These are phyloP conservation scores for Theristicus caerulescens DNA, from an alignment of 2,113 vertebrate genomes.

Conservation along the genomic window DNA sequence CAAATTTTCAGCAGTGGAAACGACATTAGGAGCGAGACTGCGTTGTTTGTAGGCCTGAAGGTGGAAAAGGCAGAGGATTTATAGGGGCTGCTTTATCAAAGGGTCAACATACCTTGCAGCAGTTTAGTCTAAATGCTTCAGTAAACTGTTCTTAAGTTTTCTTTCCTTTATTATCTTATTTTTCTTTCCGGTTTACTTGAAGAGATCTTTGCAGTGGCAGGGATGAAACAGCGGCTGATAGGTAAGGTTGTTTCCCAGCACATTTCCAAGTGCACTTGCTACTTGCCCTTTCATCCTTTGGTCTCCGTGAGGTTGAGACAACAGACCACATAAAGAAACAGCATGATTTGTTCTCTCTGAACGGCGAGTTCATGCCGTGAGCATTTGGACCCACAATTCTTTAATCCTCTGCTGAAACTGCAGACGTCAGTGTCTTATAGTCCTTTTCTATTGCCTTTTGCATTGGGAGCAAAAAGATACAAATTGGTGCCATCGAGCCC, in stretches of 20 bases:
- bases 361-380: accelerated
- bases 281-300: background rate
- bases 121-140: background rate
- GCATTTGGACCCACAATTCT: background rate
- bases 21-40: background rate
- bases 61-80: background rate
- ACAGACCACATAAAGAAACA: background rate
- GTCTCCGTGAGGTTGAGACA: background rate
- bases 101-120: background rate
- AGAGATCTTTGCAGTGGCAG: background rate
- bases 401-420: background rate
- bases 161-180: background rate
- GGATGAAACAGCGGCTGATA: background rate
- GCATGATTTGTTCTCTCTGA: accelerated
- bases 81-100: background rate
- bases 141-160: background rate
- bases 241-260: background rate
- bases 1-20: conserved; percentile 21
- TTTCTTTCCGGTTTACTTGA: background rate
- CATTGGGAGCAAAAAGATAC: too few relatives aligned
- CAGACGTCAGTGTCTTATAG: too few relatives aligned
- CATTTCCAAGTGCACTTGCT: background rate
- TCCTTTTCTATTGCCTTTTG: background rate
- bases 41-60: background rate
- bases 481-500: background rate